A percentile compares a stretch with the other conserved stretches of the same genome.
phyloP scores from a whole-genome alignment of 2,113 vertebrate genomes.

The Tenrec ecaudatus region DNA sequence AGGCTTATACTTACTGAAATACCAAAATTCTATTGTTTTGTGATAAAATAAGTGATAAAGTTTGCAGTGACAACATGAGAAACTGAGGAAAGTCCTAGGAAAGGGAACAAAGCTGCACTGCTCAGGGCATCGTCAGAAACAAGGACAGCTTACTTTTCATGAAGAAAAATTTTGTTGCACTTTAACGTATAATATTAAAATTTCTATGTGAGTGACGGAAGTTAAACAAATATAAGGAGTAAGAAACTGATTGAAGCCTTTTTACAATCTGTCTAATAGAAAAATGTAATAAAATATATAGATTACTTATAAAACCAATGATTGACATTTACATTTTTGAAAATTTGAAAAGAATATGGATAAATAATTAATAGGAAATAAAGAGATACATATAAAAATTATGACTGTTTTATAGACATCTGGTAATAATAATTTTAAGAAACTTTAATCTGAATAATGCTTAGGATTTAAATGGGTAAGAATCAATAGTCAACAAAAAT shows the following conservation, averaged over 20 bases:
- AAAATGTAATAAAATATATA: too few relatives aligned
- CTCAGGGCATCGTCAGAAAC: not conserved
- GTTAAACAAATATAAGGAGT: too few relatives aligned
- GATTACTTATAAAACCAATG: too few relatives aligned
- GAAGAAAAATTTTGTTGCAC: not conserved
- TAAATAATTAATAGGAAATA: not conserved
- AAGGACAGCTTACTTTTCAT: not conserved
- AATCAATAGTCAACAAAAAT: not conserved
- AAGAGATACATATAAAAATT: not conserved
- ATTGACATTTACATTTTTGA: too few relatives aligned
- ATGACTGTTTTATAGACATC: not conserved
- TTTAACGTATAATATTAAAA: too few relatives aligned
- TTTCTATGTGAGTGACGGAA: too few relatives aligned
- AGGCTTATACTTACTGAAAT: not conserved
- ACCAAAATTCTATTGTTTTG: not conserved
- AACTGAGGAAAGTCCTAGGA: not conserved
- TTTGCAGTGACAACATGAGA: not conserved
- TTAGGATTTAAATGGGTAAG: not conserved
- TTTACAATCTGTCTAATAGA: too few relatives aligned
- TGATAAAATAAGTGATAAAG: not conserved
- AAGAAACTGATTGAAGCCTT: too few relatives aligned
- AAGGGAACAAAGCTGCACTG: not conserved
- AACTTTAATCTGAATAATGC: not conserved
- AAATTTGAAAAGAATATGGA: not conserved
- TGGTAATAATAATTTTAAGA: not conserved